Evolutionary conservation across 2,888 invertebrate genomes (phyloP).

Genomic region (Folsomia candida): DNA sequence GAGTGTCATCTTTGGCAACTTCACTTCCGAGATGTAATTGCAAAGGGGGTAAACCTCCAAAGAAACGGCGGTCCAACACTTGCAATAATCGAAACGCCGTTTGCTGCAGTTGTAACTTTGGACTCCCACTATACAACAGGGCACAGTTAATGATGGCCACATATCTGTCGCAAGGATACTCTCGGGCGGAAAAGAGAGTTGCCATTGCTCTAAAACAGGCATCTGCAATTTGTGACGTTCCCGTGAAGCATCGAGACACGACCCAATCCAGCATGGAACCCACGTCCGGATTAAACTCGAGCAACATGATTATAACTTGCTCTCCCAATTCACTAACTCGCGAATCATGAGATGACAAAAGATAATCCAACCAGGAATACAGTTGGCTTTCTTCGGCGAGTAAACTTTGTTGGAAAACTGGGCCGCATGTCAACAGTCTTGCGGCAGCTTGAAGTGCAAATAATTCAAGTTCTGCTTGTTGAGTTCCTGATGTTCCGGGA

Average conservation of each 20-base stretch:
- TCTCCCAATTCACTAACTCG: conserved; percentile 52
- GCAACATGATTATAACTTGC: conserved; percentile 62
- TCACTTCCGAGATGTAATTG: conserved; percentile 36
- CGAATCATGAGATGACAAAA: conserved; percentile 77
- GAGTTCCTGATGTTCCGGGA: conserved; percentile 43
- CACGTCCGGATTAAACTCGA: conserved; percentile 93
- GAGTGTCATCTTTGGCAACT: conserved; percentile 58
- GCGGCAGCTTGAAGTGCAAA: conserved; percentile 82
- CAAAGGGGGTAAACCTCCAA: conserved; percentile 61
- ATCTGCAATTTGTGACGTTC: conserved; percentile 84
- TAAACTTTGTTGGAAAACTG: conserved; percentile 82
- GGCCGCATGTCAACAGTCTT: conserved; percentile 90
- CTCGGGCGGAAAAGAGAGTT: conserved; percentile 94
- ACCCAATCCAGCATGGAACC: conserved; percentile 93
- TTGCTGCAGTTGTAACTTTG: conserved; percentile 86
- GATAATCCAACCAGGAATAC: conserved; percentile 91
- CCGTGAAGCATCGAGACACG: conserved; percentile 95
- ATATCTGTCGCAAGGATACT: conserved; percentile 96
- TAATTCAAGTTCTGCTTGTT: conserved; percentile 56
- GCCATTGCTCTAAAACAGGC: conserved; percentile 94
- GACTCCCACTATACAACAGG: conserved; percentile 92
- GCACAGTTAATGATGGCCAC: conserved; percentile 97
- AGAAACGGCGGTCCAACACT: conserved; percentile 89
- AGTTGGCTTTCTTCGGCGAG: conserved; percentile 84
- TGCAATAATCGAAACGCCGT: conserved; percentile 91